Evolutionary conservation across 2,797 vertebrate genomes (phyloP).

Genomic region (Hipposideros larvatus): DNA sequence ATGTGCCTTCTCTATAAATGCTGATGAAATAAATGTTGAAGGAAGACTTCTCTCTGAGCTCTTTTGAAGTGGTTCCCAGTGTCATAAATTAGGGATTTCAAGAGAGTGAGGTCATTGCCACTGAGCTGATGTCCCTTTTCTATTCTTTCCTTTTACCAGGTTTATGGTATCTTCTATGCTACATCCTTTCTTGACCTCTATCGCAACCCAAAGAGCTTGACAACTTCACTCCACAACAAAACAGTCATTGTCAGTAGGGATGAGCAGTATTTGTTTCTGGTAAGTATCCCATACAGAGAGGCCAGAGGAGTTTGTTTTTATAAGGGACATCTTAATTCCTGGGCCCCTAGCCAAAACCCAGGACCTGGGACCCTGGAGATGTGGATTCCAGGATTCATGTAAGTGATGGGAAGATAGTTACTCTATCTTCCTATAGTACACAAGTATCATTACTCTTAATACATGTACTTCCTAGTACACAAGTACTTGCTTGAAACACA

Average conservation of each 20-base stretch:
- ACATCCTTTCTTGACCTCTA: conserved; percentile 97
- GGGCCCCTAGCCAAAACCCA: neutral
- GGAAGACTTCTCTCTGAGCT: neutral
- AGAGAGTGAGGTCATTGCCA: neutral
- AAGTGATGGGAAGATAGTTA: neutral
- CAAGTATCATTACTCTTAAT: neutral
- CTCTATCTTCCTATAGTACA: neutral
- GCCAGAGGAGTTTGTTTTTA: neutral
- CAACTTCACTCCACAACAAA: conserved; percentile 88
- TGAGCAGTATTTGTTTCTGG: conserved; percentile 97
- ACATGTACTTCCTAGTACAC: too few species aligned
- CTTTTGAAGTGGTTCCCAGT: neutral
- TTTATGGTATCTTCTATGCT: conserved; percentile 95
- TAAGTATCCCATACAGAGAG: conserved; percentile 64
- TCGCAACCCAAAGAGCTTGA: conserved; percentile 90
- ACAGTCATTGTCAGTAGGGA: conserved; percentile 93
- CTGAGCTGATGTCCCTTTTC: neutral
- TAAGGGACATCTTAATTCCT: neutral
- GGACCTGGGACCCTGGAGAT: too few species aligned
- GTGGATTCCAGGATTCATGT: neutral
- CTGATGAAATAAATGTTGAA: neutral
- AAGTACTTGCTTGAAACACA: neutral
- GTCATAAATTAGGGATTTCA: neutral
- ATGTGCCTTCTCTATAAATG: neutral
- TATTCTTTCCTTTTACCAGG: conserved; percentile 83